Base-by-base conservation (phyloP, 1,140 invertebrate species). In the Polypedilum pembai region DNA sequence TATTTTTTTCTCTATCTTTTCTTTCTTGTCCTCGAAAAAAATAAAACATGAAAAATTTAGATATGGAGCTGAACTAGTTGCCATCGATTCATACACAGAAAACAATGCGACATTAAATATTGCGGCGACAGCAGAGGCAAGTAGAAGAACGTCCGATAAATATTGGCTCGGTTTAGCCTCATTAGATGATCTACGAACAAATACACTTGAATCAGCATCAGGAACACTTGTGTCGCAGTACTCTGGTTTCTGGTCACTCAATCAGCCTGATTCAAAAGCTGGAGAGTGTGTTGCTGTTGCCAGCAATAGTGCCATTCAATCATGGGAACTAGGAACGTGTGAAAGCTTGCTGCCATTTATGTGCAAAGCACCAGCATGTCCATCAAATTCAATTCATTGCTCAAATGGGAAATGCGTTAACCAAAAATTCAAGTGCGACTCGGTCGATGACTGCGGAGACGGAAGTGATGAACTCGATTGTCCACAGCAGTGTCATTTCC, bases 321-420 rank as follows among this genome's bases (percentile, higher is more conserved):
- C 92, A 76, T 98, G 95, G 95, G 90, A 94, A 82, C 84, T 97
- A 74, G 93, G 92, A 74, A 95, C 94, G 10, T 98, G 96, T 81
- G 95, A 98, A 85, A 91, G 92, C 18, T 85, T 98, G 21, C 83
- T 97, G 75, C 95, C 96, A 33, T 98, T 98, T 83, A 93, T 98
- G 87, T 98, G 96, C 81, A 88, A 93, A 78, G 86, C 93, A 10
- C 87, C 87, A 75, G 95, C 96, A n/a, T 98, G 96, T 84, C 93
- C 95, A 65, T 86, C 89, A 82, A 93, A 92, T 80, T 92, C 93
- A 40, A 92, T 93, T 82, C 93, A 95, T 82, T 97, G 95, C 83
- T 94, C 93, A 73, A 97, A 96, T 82, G 94, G 94, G 66, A 89
- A 88, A 81, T 97, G 95, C 83, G 90, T 96, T 76, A 96, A 96